phyloP scores from a whole-genome alignment of 2,888 invertebrate species.

The Synergus umbraculus region DNA sequence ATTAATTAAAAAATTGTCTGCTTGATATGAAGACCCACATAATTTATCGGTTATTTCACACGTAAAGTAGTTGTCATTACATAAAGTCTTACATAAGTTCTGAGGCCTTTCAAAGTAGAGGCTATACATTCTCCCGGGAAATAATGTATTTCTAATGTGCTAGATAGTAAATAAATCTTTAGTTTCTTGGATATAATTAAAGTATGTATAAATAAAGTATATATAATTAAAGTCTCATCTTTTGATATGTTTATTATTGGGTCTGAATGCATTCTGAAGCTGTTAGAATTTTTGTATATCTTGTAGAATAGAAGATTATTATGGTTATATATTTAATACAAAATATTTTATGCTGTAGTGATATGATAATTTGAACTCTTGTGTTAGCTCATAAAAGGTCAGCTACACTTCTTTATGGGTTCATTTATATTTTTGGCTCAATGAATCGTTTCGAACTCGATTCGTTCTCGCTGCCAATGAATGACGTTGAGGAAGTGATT shows the following conservation, averaged over 20 bases:
- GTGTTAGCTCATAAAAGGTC: not conserved
- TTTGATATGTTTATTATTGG: not conserved
- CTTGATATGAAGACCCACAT: not conserved
- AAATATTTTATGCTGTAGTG: not conserved
- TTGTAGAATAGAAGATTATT: not conserved
- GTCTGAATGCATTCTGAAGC: not conserved
- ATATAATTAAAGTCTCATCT: not conserved
- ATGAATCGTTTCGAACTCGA: not conserved
- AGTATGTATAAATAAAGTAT: not conserved
- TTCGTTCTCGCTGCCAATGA: slow-evolving; percentile 9
- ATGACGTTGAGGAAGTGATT: slow-evolving; percentile 3
- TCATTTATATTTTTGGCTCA: not conserved
- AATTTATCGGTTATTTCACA: slow-evolving; percentile 20
- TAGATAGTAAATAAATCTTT: not conserved
- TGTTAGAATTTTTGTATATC: not conserved
- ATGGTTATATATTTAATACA: not conserved
- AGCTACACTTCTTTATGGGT: not conserved
- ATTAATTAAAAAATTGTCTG: not conserved
- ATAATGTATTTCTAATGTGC: not conserved
- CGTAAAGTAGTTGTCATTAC: slow-evolving; percentile 3
- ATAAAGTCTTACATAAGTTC: slow-evolving; percentile 23
- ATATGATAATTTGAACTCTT: not conserved
- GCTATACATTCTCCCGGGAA: not conserved
- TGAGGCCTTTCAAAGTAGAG: not conserved
- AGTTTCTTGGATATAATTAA: not conserved